phyloP scores from a whole-genome alignment of 2,113 vertebrate species.

The Hemichromis elongatus region DNA sequence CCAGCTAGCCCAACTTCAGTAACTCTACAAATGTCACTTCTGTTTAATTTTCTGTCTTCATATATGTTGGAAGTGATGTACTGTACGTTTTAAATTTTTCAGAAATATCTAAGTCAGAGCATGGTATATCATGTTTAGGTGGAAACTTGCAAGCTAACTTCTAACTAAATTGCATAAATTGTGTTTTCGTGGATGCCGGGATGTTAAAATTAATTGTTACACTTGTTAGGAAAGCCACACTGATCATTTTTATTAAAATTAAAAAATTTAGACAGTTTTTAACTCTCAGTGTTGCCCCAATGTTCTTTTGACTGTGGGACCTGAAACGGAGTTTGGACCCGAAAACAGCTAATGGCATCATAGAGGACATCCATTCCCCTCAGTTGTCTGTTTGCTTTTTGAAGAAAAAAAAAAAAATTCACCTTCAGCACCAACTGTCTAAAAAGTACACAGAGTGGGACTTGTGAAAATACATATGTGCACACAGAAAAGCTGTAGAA shows the following conservation, averaged over 20 bases:
- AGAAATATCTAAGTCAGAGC: background rate
- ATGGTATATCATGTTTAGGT: background rate
- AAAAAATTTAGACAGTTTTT: background rate
- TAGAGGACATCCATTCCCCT: slow-evolving; percentile 57
- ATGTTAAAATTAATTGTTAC: background rate
- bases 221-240: background rate
- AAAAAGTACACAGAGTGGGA: slow-evolving; percentile 11
- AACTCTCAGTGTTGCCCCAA: background rate
- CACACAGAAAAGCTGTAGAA: background rate
- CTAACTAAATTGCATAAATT: background rate
- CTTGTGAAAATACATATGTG: background rate
- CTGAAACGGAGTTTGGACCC: background rate
- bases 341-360: slow-evolving; percentile 25
- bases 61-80: background rate
- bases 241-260: background rate
- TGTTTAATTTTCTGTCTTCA: background rate
- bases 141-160: background rate
- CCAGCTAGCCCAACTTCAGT: background rate
- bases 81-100: background rate
- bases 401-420: slow-evolving; percentile 71
- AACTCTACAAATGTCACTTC: background rate
- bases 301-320: background rate
- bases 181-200: background rate
- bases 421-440: slow-evolving; percentile 38
- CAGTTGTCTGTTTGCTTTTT: slow-evolving; percentile 59